A percentile compares a stretch with the other conserved stretches of the same genome.
These are phyloP conservation scores for Passer domesticus DNA, from an alignment of 2,113 vertebrate genomes.

Conservation along the genomic window DNA sequence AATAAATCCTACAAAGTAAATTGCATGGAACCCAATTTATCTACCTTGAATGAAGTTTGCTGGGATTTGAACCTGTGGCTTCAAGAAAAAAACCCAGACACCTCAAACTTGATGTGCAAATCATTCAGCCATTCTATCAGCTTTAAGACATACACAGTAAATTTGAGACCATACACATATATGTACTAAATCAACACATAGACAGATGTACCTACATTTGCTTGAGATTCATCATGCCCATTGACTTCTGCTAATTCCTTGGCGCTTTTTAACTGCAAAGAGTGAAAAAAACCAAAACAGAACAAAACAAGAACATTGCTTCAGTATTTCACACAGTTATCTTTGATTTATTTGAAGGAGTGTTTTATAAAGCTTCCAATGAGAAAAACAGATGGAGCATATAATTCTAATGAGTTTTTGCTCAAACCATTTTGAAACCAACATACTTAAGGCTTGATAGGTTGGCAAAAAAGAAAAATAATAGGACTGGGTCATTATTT, in stretches of 20 bases:
- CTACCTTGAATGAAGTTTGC: slow-evolving; percentile 50
- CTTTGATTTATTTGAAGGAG: slow-evolving; percentile 67
- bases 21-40: slow-evolving; percentile 56
- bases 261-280: slow-evolving; percentile 77
- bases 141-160: slow-evolving; percentile 10
- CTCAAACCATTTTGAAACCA: slow-evolving; percentile 58
- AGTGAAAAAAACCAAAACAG: slow-evolving; percentile 42
- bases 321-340: slow-evolving; percentile 60
- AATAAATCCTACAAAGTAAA: slow-evolving; percentile 62
- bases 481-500: slow-evolving; percentile 69
- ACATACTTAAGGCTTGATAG: slow-evolving; percentile 65
- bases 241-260: slow-evolving; percentile 82
- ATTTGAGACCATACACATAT: not conserved
- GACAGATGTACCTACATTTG: slow-evolving; percentile 75
- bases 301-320: slow-evolving; percentile 52
- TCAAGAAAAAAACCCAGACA: not conserved
- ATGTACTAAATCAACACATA: not conserved
- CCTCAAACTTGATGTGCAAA: not conserved
- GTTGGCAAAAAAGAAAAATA: slow-evolving; percentile 28
- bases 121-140: not conserved
- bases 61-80: slow-evolving; percentile 32
- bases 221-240: slow-evolving; percentile 76
- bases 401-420: slow-evolving; percentile 70
- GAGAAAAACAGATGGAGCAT: slow-evolving; percentile 71
- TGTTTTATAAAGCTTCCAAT: slow-evolving; percentile 65